phyloP scores from a whole-genome alignment of 2,113 vertebrate species.

The Nanger granti region DNA sequence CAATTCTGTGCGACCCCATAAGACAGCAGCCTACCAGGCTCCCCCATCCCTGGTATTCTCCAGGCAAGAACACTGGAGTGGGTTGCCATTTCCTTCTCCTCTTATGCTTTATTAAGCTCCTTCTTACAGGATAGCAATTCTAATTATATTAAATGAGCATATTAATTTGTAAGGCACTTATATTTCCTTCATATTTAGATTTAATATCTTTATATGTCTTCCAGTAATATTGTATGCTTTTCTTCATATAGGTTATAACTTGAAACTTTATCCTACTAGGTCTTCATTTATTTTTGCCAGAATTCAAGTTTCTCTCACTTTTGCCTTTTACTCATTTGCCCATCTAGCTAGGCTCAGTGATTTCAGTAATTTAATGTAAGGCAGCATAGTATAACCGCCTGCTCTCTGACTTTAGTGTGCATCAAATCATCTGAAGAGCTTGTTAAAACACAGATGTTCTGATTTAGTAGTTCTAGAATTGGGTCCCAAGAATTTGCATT shows the following conservation, averaged over 20 bases:
- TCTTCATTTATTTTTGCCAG: not conserved
- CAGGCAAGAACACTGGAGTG: too few species aligned
- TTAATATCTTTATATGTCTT: not conserved
- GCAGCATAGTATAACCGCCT: not conserved
- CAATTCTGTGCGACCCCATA: too few species aligned
- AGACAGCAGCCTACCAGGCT: too few species aligned
- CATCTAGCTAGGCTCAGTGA: not conserved
- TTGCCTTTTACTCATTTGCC: not conserved
- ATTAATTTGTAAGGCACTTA: not conserved
- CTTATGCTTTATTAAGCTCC: not conserved
- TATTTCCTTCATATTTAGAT: not conserved
- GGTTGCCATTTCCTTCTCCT: too few species aligned
- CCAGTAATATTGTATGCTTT: not conserved
- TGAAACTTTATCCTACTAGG: not conserved
- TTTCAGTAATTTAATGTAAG: not conserved
- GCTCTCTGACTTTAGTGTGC: not conserved
- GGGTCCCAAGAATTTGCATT: not conserved
- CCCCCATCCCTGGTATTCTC: too few species aligned
- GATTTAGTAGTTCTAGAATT: not conserved
- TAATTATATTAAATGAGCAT: not conserved
- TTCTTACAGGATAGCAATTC: not conserved
- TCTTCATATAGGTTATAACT: not conserved
- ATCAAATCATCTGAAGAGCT: not conserved
- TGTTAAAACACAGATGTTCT: not conserved
- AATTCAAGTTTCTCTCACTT: not conserved